Percentiles rank a stretch among this genome's conserved stretches.
phyloP scores from a whole-genome alignment of 2,888 invertebrate genomes.

The Carabus problematicus region DNA sequence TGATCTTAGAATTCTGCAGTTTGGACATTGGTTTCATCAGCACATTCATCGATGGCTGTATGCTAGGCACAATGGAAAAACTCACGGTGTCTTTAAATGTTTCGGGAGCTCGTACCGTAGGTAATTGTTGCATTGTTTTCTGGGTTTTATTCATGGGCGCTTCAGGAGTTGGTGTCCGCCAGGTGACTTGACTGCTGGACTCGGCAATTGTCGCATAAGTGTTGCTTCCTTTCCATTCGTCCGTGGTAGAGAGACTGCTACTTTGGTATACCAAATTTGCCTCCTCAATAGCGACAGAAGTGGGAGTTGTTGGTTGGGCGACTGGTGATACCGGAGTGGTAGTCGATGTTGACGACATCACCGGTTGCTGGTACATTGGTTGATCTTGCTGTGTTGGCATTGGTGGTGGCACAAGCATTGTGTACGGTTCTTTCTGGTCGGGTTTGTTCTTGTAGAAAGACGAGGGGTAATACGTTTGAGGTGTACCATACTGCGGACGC shows the following conservation, averaged over 20 bases:
- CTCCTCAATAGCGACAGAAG: slow-evolving; percentile 66
- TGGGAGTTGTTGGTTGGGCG: slow-evolving; percentile 47
- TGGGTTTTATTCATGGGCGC: slow-evolving; percentile 29
- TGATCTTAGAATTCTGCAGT: slow-evolving; percentile 27
- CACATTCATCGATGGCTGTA: slow-evolving; percentile 20
- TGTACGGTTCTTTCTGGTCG: slow-evolving; percentile 66
- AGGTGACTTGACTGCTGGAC: slow-evolving; percentile 54
- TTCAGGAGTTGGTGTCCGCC: slow-evolving; percentile 50
- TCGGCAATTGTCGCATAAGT: slow-evolving; percentile 49
- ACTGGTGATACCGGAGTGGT: slow-evolving; percentile 46
- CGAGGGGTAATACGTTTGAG: slow-evolving; percentile 58
- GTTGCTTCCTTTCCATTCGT: slow-evolving; percentile 59
- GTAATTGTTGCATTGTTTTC: slow-evolving; percentile 48
- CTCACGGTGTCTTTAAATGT: slow-evolving; percentile 29
- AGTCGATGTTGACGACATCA: slow-evolving; percentile 43
- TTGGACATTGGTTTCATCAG: slow-evolving; percentile 29
- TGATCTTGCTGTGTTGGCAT: slow-evolving; percentile 59
- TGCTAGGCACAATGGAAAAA: slow-evolving; percentile 17
- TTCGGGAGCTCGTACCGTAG: slow-evolving; percentile 38
- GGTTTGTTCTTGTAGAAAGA: slow-evolving; percentile 56
- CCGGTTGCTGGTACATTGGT: slow-evolving; percentile 42
- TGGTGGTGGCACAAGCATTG: slow-evolving; percentile 75
- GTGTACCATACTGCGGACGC: slow-evolving; percentile 55
- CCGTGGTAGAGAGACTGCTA: slow-evolving; percentile 60
- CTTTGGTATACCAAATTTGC: slow-evolving; percentile 72